Evolutionary conservation across 1,140 invertebrate species (phyloP).

Genomic region (Drosophila orosa): DNA sequence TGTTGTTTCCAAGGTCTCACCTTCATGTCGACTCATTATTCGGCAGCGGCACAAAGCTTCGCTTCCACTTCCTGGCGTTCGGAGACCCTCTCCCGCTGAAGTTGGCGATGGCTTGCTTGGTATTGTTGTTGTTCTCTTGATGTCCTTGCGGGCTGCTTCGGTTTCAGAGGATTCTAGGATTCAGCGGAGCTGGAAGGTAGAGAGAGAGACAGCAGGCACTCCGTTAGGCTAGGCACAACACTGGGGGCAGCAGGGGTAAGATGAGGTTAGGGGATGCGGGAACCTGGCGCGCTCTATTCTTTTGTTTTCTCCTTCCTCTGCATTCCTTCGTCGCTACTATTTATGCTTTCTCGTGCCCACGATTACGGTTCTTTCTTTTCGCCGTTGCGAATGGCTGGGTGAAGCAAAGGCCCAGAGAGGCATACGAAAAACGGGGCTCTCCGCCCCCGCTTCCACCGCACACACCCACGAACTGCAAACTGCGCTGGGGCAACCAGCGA

Average conservation of each 20-base stretch:
- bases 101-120: slow-evolving; percentile 34
- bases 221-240: slow-evolving; percentile 2
- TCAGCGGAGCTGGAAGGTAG: slow-evolving; percentile 25
- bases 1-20: slow-evolving; percentile 30
- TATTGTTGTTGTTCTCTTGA: slow-evolving; percentile 19
- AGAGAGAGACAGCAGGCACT: slow-evolving; percentile 3
- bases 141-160: slow-evolving; percentile 30
- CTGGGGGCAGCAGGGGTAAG: no score
- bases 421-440: slow-evolving; percentile 46
- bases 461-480: slow-evolving; percentile 40
- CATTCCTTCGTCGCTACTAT: slow-evolving; percentile 34
- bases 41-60: slow-evolving; percentile 53
- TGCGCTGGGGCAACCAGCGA: slow-evolving; percentile 58
- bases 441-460: slow-evolving; percentile 17
- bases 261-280: neutral
- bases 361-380: slow-evolving; percentile 79
- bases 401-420: slow-evolving; percentile 48
- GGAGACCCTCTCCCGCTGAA: slow-evolving; percentile 50
- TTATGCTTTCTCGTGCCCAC: slow-evolving; percentile 45
- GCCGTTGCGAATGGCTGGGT: slow-evolving; percentile 49
- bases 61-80: slow-evolving; percentile 52
- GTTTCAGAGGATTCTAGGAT: slow-evolving; percentile 24
- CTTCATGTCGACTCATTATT: slow-evolving; percentile 84
- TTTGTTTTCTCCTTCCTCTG: slow-evolving; percentile 36
- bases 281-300: slow-evolving; percentile 14